phyloP scores from a whole-genome alignment of 1,140 invertebrate species.

The Trichoplusia ni region DNA sequence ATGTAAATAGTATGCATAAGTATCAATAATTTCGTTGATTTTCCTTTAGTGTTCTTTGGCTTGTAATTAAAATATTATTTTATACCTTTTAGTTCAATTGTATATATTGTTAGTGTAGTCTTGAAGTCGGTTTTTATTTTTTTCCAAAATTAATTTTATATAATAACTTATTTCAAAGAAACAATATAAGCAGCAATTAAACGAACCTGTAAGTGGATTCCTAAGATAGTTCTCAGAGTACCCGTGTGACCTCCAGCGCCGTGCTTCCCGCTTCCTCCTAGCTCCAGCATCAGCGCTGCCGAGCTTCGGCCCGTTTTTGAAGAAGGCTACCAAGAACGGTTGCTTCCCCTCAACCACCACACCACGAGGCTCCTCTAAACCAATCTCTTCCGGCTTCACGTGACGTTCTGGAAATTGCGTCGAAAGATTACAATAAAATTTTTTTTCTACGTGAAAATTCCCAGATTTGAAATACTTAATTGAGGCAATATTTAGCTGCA shows the following conservation, averaged over 20 bases:
- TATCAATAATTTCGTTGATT: too few species aligned
- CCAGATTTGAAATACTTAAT: too few species aligned
- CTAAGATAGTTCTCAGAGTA: slow-evolving; percentile 80
- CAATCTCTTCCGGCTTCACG: slow-evolving; percentile 91
- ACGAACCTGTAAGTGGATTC: slow-evolving; percentile 84
- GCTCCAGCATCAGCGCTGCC: slow-evolving; percentile 73
- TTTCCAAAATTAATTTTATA: too few species aligned
- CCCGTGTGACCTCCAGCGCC: slow-evolving; percentile 66
- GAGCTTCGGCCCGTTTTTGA: slow-evolving; percentile 83
- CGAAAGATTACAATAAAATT: neutral
- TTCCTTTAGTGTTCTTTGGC: too few species aligned
- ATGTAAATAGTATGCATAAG: too few species aligned
- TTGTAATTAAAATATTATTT: too few species aligned
- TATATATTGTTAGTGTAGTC: too few species aligned
- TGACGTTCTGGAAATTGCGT: slow-evolving; percentile 85
- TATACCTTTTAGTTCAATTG: too few species aligned
- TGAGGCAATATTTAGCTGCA: too few species aligned
- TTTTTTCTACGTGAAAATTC: neutral
- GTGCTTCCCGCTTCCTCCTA: slow-evolving; percentile 79
- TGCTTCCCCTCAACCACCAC: slow-evolving; percentile 90
- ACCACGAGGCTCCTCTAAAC: slow-evolving; percentile 88
- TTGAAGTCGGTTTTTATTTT: too few species aligned
- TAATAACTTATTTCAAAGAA: too few species aligned
- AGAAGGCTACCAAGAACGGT: slow-evolving; percentile 94
- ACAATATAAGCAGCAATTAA: neutral